Evolutionary conservation across 1,140 invertebrate genomes (phyloP), one percentile per base, ranked within the genome.

Genomic region (Drosophila paulistorum): DNA sequence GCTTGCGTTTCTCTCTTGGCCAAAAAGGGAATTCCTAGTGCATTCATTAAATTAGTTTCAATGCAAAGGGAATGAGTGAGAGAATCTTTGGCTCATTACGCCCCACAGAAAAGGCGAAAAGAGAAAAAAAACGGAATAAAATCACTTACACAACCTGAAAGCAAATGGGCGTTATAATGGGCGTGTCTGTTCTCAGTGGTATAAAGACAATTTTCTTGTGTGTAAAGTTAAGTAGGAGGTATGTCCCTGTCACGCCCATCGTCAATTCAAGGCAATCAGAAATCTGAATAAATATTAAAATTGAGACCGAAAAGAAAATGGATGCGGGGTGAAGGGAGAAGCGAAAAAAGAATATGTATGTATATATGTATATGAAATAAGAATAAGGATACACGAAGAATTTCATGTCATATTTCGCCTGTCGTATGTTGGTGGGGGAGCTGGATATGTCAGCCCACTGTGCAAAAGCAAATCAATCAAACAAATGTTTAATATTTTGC

Each of bases 401-500:
- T 9, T 23, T 23, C 9, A 23, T 23, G 17, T 51, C 17, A 51
- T 23, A 51, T 51, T 51, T 48, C 13, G 45, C 9, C 1, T 51
- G 17, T 2, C n/a, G 30, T 6, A 58, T 23, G 37, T 61, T 26
- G 51, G 42, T 70, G 42, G 9, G 9, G 55, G 14, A 39, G 13
- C 17, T 17, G 1, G 66, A 23, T 23, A 37, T 33, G 3, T 1
- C 20, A 41, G 60, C 59, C 61, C 64, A 17, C 65, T 60, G 35
- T 30, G 23, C 35, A 41, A 63, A 65, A 74, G 76, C 71, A 80
- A 79, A 79, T 79, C 77, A 79, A 79, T 79, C 77, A 79, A 79
- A 79, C 62, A 75, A 80, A 79, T 79, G 77, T 79, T 79, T 79
- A 79, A 79, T 79, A 79, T 79, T 79, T 79, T 79, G 74, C 77